phyloP scores from a whole-genome alignment of 1,140 invertebrate genomes.

The Pachyrhynchus sulphureomaculatus region DNA sequence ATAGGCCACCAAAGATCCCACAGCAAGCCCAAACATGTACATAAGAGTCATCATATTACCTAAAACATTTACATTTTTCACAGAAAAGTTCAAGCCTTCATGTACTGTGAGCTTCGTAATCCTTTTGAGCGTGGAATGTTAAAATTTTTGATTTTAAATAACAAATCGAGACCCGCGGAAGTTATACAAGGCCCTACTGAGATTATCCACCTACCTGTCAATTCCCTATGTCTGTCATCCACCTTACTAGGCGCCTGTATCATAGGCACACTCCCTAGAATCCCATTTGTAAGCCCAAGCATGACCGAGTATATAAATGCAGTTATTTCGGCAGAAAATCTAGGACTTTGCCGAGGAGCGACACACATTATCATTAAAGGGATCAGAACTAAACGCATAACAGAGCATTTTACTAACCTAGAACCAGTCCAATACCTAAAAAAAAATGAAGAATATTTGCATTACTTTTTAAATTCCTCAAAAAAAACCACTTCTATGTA shows the following conservation, averaged over 20 bases:
- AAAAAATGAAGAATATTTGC: constrained; percentile 48
- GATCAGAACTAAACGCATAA: constrained; percentile 62
- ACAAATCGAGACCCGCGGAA: too few species aligned
- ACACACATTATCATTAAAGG: constrained; percentile 80
- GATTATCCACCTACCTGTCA: constrained; percentile 63
- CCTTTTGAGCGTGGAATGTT: background rate
- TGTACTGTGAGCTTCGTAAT: too few species aligned
- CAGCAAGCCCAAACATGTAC: constrained; percentile 81
- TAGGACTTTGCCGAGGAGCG: constrained; percentile 68
- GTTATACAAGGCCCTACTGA: background rate
- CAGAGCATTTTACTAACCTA: constrained; percentile 61
- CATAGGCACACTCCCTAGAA: constrained; percentile 89
- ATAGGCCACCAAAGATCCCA: constrained; percentile 81
- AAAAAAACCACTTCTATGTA: too few species aligned
- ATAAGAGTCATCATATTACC: constrained; percentile 92
- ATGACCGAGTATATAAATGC: constrained; percentile 71
- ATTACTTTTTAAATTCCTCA: too few species aligned
- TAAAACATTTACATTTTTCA: constrained; percentile 46
- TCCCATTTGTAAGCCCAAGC: constrained; percentile 81
- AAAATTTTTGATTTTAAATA: background rate
- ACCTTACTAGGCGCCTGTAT: constrained; percentile 84
- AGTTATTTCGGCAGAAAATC: constrained; percentile 69
- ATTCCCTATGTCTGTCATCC: constrained; percentile 70
- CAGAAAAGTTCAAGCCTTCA: background rate
- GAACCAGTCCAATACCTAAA: constrained; percentile 77